Conservation (phyloP, 2,797 vertebrate genomes). For the Chaetophractus vellerosus region DNA sequence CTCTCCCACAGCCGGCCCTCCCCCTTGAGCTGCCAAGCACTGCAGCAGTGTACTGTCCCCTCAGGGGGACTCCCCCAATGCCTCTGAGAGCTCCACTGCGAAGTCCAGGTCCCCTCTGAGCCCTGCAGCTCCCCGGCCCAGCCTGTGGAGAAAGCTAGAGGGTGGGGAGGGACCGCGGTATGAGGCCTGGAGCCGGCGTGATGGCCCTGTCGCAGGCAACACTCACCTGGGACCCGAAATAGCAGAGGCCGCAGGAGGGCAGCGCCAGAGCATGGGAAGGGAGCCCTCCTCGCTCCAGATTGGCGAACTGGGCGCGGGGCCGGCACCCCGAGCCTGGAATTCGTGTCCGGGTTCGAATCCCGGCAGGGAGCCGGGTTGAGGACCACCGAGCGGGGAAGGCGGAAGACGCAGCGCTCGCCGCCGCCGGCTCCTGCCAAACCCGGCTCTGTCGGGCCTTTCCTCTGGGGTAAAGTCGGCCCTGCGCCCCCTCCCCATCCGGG, state of each 20-base stretch:
- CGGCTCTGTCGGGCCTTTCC: not conserved
- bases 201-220: rapidly evolving
- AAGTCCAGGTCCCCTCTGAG: not conserved
- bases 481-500: rapidly evolving
- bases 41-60: not conserved
- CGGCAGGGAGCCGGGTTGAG: rapidly evolving
- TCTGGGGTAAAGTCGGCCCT: not conserved
- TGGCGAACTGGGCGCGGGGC: not conserved
- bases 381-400: not conserved
- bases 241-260: not conserved
- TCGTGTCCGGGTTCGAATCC: not conserved
- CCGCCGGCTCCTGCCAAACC: not conserved
- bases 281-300: not conserved
- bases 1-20: not conserved
- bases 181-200: not conserved
- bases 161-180: not conserved
- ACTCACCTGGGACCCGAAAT: conserved; percentile 45
- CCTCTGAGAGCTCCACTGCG: not conserved
- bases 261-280: not conserved
- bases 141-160: not conserved
- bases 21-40: not conserved
- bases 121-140: rapidly evolving
- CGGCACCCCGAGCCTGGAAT: not conserved
- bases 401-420: not conserved
- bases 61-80: rapidly evolving